Base-by-base conservation (phyloP, 2,797 vertebrate genomes). In the Taenioides sp. region DNA sequence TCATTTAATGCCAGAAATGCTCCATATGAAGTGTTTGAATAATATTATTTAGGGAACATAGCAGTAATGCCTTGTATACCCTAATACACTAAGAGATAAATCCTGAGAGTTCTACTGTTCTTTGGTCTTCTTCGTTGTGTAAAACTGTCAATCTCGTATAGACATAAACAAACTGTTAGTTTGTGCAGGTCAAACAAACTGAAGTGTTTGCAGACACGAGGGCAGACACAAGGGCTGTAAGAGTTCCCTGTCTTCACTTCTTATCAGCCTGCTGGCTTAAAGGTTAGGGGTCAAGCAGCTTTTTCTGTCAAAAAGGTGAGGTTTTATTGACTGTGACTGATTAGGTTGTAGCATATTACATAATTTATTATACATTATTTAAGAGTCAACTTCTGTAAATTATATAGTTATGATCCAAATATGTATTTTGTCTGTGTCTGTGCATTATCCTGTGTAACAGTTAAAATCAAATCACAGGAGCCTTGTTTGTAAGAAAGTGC, bases 281-380 rank as follows among this genome's bases (percentile, higher is more conserved):
- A 83, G 69, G 77, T 84, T 28, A 34, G 73, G 84, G 81, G 67
- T 85, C 43, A 20, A 52, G 55, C 37, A 54, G 73, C 1, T n/a
- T 73, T 77, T n/a, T 68, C 31, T 78, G 72, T 74, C 76, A 71
- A 75, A 76, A 71, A 80, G 75, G 67, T 78, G 70, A 81, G 54
- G 65, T 72, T 69, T 14, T 50, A 54, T 74, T 77, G 76, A 82
- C 69, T 63, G 31, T 67, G 14, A 58, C 69, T 81, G 34, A 9
- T 68, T 74, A 73, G 72, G 70, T 63, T 77, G 59, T 65, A 34
- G 34, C 1, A 12, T 65, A 10, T 59, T 61, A 27, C 28, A 74
- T 20, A 16, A 22, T 27, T 58, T 58, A 16, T 58, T 16, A 22
- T 2, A 57, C 12, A 25, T 23, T 25, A 57, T 57, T 57, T 57